Evolutionary conservation across 1,140 invertebrate genomes (phyloP), one percentile per base, ranked within the genome.

Genomic region (Cherax quadricarinatus): DNA sequence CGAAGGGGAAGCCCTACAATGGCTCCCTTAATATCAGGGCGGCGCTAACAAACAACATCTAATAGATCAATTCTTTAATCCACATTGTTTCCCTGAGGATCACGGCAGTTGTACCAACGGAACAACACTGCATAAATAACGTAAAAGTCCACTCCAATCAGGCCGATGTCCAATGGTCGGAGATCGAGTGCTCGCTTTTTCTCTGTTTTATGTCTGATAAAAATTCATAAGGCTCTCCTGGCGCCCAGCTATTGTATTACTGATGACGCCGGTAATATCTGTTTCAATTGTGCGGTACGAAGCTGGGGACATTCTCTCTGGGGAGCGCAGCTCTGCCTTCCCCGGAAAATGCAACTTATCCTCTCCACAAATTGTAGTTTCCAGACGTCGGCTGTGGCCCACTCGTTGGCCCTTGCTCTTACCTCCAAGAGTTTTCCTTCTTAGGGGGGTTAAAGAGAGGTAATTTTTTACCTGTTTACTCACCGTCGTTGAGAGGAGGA

Each of bases 131-230:
- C 87, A 91, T 91, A 91, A 91, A 91, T 91, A 91, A 91, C 89
- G 81, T 86, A 91, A 91, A 91, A 91, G 88, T 88, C 93, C 93
- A 93, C 93, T 93, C 93, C 93, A 93, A 93, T 93, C 93, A 93
- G 90, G 93, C 93, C 89, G 81, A 91, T 88, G 93, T 93, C 93
- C 90, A 82, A 88, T 91, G 86, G 84, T 82, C 53, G 86, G 87
- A 93, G 93, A 93, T 93, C 93, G 90, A 93, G 93, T 91, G 93
- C 93, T 91, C 93, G 89, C 93, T 93, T 93, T 91, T 93, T 91
- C 93, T 93, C 90, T 93, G 89, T 91, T 93, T 93, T 91, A 91
- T 88, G 88, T 88, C 93, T 93, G 93, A 91, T 93, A 93, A 93
- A 93, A 93, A 93, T 93, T 93, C 93, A 93, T 93, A 93, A 93